Percentiles rank a stretch among this genome's conserved stretches.
phyloP scores from a whole-genome alignment of 2,797 vertebrate species.

The Tangara arthus region DNA sequence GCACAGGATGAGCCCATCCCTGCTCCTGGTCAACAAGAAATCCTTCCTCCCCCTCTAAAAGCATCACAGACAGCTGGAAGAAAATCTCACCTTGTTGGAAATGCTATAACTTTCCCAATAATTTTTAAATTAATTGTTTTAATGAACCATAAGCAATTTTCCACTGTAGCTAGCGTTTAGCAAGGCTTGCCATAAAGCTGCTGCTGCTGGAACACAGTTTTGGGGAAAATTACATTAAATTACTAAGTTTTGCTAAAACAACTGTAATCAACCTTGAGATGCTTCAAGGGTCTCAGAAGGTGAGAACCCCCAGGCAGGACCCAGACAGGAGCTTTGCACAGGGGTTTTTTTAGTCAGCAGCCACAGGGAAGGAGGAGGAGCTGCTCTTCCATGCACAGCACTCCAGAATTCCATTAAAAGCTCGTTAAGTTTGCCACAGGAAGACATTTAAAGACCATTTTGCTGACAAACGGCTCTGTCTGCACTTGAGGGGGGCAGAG shows the following conservation, averaged over 20 bases:
- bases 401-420: constrained; percentile 29
- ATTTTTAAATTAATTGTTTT: neutral
- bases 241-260: neutral
- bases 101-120: accelerated
- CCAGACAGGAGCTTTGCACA: neutral
- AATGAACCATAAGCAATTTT: neutral
- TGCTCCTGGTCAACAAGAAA: neutral
- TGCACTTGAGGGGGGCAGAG: neutral
- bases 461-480: neutral
- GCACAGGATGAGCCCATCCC: neutral
- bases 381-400: neutral
- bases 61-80: neutral
- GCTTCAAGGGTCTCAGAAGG: neutral
- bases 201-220: neutral
- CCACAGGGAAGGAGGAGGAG: neutral
- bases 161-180: neutral
- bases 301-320: neutral
- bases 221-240: neutral
- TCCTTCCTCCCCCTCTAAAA: neutral
- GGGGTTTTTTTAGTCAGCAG: neutral
- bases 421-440: neutral
- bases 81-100: neutral
- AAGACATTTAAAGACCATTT: constrained; percentile 13
- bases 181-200: neutral
- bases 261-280: neutral